phyloP scores from a whole-genome alignment of 2,113 vertebrate species.

The Megaptera novaeangliae region DNA sequence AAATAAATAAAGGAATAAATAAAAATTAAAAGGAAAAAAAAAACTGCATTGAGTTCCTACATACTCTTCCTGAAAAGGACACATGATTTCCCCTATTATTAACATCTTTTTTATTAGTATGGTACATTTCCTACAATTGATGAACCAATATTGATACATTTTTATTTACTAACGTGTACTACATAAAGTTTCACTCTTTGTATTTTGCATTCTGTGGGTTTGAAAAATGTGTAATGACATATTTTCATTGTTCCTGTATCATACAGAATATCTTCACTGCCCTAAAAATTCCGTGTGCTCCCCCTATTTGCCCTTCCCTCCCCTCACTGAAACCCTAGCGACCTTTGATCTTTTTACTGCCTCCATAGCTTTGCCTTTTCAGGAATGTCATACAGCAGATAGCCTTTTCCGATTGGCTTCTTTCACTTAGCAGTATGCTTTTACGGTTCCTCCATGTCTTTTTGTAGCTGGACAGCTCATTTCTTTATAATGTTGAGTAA shows the following conservation, averaged over 20 bases:
- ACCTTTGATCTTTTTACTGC: neutral
- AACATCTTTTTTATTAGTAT: neutral
- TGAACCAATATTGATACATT: neutral
- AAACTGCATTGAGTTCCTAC: neutral
- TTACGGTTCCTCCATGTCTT: neutral
- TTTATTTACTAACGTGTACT: neutral
- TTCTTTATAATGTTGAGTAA: neutral
- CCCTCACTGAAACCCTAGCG: neutral
- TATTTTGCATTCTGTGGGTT: neutral
- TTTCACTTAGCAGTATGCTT: neutral
- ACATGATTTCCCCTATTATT: neutral
- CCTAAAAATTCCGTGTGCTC: neutral
- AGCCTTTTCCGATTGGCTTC: neutral
- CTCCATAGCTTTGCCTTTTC: neutral
- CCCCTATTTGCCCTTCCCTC: neutral
- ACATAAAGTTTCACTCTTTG: neutral
- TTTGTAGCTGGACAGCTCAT: neutral
- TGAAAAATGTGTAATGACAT: neutral
- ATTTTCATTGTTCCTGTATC: neutral
- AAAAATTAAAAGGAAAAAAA: too few species aligned
- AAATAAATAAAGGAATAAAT: too few species aligned
- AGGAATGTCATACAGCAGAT: neutral
- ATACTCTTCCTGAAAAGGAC: neutral
- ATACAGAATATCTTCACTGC: neutral
- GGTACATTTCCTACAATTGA: neutral